Conservation (phyloP, 2,113 vertebrate species). For the Megaleporinus macrocephalus region DNA sequence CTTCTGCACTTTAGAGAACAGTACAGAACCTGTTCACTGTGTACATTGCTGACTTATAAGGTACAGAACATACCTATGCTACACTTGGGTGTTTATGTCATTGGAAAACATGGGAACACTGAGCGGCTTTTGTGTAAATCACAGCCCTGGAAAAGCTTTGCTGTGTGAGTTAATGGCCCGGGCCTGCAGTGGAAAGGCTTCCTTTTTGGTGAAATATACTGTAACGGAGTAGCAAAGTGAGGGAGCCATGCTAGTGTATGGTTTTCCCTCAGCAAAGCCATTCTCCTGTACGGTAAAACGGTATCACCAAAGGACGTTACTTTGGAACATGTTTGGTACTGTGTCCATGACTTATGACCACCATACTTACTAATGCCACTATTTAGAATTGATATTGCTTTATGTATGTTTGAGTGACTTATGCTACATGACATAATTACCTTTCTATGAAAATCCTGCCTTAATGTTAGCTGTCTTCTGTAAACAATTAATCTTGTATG, state of each 20-base stretch:
- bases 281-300: not conserved
- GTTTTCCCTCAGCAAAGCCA: not conserved
- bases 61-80: not conserved
- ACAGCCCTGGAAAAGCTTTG: no score
- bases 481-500: slow-evolving; percentile 1
- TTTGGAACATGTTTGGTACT: not conserved
- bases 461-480: not conserved
- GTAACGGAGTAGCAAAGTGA: no score
- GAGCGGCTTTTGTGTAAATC: no score
- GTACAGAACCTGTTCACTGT: slow-evolving; percentile 1
- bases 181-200: no score
- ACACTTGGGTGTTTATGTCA: not conserved
- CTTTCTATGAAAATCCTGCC: not conserved
- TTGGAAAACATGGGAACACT: no score
- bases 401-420: not conserved
- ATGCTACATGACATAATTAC: not conserved
- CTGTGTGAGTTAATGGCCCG: no score
- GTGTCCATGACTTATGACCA: slow-evolving; percentile 61
- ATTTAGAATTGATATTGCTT: not conserved
- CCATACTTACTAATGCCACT: slow-evolving; percentile 52
- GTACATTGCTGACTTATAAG: slow-evolving; percentile 8
- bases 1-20: slow-evolving; percentile 11
- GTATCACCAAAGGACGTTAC: not conserved
- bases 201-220: no score
- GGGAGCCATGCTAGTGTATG: no score